Conservation (phyloP, 2,888 invertebrate species). For the Ditylenchus weischeri region DNA sequence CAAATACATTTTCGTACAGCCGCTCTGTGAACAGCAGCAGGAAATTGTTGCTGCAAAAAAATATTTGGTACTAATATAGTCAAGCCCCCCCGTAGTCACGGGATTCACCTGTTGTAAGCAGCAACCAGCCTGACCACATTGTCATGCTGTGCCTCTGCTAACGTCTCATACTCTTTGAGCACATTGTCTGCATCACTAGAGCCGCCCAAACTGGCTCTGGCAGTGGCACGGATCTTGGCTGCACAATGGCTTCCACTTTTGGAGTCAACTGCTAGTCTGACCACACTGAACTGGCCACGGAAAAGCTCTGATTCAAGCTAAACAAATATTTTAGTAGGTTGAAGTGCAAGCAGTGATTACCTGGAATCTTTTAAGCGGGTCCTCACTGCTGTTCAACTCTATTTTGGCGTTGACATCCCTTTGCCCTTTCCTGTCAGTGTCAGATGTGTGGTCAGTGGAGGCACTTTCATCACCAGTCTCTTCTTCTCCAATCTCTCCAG, state of each 20-base stretch:
- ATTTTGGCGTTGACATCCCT: background rate
- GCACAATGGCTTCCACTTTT: constrained; percentile 71
- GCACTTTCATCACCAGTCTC: constrained; percentile 38
- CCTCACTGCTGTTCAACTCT: constrained; percentile 34
- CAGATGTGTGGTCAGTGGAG: constrained; percentile 14
- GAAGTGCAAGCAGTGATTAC: background rate
- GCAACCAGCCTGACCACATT: constrained; percentile 69
- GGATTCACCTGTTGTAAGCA: constrained; percentile 32
- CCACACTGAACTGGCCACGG: constrained; percentile 80
- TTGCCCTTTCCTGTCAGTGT: background rate
- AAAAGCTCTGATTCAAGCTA: constrained; percentile 78
- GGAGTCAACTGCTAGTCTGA: constrained; percentile 75
- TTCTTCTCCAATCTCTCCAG: constrained; percentile 65
- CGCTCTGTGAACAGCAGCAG: constrained; percentile 62
- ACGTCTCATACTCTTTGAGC: constrained; percentile 76
- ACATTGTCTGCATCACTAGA: constrained; percentile 47
- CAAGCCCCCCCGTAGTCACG: too few species aligned
- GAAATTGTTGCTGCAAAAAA: constrained; percentile 50
- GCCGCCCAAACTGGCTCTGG: constrained; percentile 61
- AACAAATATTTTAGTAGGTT: background rate
- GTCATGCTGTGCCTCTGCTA: constrained; percentile 77
- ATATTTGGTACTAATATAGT: background rate
- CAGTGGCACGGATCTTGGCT: constrained; percentile 70
- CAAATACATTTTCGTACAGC: constrained; percentile 73
- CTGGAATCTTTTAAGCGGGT: constrained; percentile 64